Conservation (phyloP, 1,140 invertebrate species). For the Delia radicum region DNA sequence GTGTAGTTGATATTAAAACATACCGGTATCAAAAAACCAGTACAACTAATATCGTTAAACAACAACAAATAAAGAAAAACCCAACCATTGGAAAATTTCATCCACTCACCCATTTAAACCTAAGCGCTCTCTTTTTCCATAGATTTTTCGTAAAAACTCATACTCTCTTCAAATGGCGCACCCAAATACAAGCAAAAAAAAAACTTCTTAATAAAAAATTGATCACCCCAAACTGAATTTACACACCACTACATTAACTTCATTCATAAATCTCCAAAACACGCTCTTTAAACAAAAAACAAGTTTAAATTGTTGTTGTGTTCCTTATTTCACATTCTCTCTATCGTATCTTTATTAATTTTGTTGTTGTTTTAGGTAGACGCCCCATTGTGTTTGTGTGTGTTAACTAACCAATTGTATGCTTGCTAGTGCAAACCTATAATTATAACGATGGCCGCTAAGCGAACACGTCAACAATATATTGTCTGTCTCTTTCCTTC, state of each 20-base stretch:
- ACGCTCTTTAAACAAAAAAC: background rate
- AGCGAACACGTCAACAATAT: slow-evolving; percentile 33
- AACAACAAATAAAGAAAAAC: background rate
- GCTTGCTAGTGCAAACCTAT: slow-evolving; percentile 41
- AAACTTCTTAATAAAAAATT: background rate
- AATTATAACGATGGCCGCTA: slow-evolving; percentile 56
- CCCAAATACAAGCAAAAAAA: background rate
- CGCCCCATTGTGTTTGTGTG: slow-evolving; percentile 36
- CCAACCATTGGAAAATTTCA: background rate
- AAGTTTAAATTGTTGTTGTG: no score
- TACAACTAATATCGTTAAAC: background rate
- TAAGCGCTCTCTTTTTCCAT: background rate
- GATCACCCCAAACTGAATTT: background rate
- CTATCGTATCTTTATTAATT: background rate
- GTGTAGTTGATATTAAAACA: background rate
- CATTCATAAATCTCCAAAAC: slow-evolving; percentile 8
- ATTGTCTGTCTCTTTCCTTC: background rate
- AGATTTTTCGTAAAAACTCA: no score
- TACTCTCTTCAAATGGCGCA: background rate
- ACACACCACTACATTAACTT: background rate
- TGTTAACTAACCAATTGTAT: slow-evolving; percentile 30
- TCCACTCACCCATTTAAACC: background rate
- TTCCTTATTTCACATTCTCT: background rate
- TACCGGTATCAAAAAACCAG: background rate
- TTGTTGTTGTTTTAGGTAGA: slow-evolving; percentile 20